Evolutionary conservation across 2,888 invertebrate species (phyloP), one percentile per base, ranked within the genome.

Genomic region (Halocaridina rubra): DNA sequence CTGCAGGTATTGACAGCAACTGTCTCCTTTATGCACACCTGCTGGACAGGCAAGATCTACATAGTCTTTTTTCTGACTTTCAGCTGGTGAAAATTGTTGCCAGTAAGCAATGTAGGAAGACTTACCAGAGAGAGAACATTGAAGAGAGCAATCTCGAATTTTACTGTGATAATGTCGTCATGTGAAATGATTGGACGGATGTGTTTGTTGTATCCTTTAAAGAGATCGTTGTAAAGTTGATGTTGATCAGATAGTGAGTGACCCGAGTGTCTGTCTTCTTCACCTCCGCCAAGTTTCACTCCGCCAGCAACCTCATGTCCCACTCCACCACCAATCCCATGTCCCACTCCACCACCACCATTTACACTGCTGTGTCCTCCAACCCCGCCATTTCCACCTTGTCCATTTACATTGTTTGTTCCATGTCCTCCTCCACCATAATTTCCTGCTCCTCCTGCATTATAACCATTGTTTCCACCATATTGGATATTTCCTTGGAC

Each of bases 81-180:
- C 61, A 7, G 7, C 13, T 7, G 19, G 1, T 24, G 7, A 75
- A 19, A 16, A 30, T 4, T 7, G n/a, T n/a, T n/a, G n/a, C n/a
- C n/a, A n/a, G n/a, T n/a, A n/a, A n/a, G n/a, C n/a, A n/a, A n/a
- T n/a, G n/a, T n/a, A n/a, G n/a, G n/a, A n/a, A n/a, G 24, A 59
- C 77, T 72, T 61, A 87, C 85, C 81, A 87, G 19, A 13, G 32
- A 57, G 33, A 87, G 72, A 4, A 87, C 80, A 46, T 87, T 85
- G 85, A 85, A 87, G 80, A 87, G 87, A 4, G 87, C 79, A 24
- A 85, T 71, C 53, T 85, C 80, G 32, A 87, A 80, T 57, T 76
- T 61, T 32, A 87, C 79, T 16, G 27, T 57, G 4, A 85, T 79
- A 64, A 85, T 53, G 30, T 87, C 77, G 4, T 80, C 81, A 33